A percentile compares a stretch with the other conserved stretches of the same genome.
phyloP scores from a whole-genome alignment of 2,888 invertebrate genomes.

The Chelonus formosanus region DNA sequence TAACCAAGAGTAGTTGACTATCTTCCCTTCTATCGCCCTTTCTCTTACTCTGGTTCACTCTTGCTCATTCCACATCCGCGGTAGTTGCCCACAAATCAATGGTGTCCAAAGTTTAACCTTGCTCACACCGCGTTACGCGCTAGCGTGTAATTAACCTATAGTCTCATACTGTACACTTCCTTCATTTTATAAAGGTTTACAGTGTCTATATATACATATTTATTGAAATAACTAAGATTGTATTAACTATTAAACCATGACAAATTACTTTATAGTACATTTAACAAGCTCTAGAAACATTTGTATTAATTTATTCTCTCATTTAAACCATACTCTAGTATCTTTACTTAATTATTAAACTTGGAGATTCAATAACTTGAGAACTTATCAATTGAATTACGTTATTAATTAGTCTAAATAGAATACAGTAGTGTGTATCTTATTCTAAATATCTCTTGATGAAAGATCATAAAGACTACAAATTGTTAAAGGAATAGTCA shows the following conservation, averaged over 20 bases:
- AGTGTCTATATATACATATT: constrained; percentile 7
- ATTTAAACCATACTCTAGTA: too few relatives aligned
- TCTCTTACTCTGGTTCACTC: constrained; percentile 27
- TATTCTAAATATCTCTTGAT: too few relatives aligned
- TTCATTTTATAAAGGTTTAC: constrained; percentile 51
- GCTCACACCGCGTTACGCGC: constrained; percentile 50
- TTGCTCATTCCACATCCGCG: constrained; percentile 18
- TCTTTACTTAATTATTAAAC: too few relatives aligned
- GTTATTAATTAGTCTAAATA: too few relatives aligned
- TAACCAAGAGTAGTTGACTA: constrained; percentile 30
- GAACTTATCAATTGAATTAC: too few relatives aligned
- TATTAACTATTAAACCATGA: constrained; percentile 31
- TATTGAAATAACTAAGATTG: not conserved
- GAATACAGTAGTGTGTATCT: too few relatives aligned
- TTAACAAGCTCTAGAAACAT: constrained; percentile 10
- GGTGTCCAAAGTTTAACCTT: constrained; percentile 57
- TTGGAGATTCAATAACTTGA: too few relatives aligned
- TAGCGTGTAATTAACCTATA: constrained; percentile 56
- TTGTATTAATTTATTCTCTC: too few relatives aligned
- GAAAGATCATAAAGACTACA: too few relatives aligned
- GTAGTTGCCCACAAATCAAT: constrained; percentile 54
- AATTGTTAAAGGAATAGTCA: too few relatives aligned
- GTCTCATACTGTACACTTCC: constrained; percentile 45
- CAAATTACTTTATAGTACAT: constrained; percentile 34
- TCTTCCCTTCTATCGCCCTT: constrained; percentile 17